These are phyloP conservation scores for Aphelocoma californica DNA, from an alignment of 2,797 vertebrate species.

Conservation along the genomic window DNA sequence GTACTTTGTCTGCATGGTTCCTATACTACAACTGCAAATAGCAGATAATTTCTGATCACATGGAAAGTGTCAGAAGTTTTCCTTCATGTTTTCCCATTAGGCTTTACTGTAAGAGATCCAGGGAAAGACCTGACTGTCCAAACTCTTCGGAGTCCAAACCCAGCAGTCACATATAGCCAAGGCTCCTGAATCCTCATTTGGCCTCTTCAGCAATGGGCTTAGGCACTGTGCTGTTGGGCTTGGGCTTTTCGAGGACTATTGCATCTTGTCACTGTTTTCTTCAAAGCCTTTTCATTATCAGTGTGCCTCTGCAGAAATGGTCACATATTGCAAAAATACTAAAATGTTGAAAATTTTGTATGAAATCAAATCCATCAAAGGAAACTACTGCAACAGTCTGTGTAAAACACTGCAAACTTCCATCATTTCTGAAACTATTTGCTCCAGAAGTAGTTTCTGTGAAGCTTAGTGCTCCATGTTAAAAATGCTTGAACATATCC, in stretches of 20 bases:
- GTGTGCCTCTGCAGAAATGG: not conserved
- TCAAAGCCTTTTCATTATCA: not conserved
- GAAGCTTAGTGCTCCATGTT: not conserved
- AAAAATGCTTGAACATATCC: not conserved
- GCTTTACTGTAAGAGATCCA: not conserved
- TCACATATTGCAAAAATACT: not conserved
- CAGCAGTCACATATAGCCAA: not conserved
- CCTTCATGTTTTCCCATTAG: not conserved
- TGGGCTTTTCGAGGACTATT: not conserved
- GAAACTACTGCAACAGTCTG: not conserved
- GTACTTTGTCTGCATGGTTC: not conserved
- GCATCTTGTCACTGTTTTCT: not conserved
- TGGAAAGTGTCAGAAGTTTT: not conserved
- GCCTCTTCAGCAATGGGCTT: not conserved
- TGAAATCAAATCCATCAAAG: not conserved
- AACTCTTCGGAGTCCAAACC: not conserved
- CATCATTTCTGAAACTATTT: not conserved
- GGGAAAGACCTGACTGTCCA: not conserved
- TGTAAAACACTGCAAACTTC: not conserved
- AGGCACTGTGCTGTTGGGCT: not conserved
- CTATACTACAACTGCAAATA: not conserved
- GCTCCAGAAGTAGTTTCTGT: not conserved
- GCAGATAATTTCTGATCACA: not conserved
- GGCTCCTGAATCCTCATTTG: not conserved
- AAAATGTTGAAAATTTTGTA: not conserved